Base-by-base conservation (phyloP, 2,797 vertebrate genomes). In the Prunella strophiata region DNA sequence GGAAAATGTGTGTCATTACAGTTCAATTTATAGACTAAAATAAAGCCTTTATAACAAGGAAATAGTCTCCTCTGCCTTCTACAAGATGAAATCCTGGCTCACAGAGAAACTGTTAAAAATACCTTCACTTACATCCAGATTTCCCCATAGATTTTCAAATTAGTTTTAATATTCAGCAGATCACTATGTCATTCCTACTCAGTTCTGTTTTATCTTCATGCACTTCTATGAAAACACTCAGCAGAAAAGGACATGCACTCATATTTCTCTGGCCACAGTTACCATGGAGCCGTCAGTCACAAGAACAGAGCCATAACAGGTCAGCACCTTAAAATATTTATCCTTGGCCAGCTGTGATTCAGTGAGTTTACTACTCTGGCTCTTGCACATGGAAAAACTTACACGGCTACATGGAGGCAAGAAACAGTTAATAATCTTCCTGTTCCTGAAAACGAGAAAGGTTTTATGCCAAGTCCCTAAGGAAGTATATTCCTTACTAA, bases 341-440 rank as follows among this genome's bases (percentile, higher is more conserved):
- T 82, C 45, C 27, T 89, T 68, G 47, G 26, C 42, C 58, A 70
- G 38, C 11, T 58, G 22, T 75, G 54, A 77, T 68, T 86, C 79
- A 34, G 7, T 34, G 48, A 71, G 25, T 91, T 83, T 83, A 43
- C 25, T 65, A 8, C 20, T 88, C 27, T 21, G 21, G 30, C 17
- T 89, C 75, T 80, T 63, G 47, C 11, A 45, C 34, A 19, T 40
- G n/a, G 30, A 42, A 92, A 85, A 76, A 51, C 10, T 66, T 48
- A 58, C 3, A 19, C 9, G 13, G 18, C 22, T 66, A 74, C 20
- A 32, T 16, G 13, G 32, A 82, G 61, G n/a, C 11, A 92, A 83
- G 43, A 91, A 95, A 68, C 12, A 89, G 51, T 89, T 89, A 95
- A 96, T 42, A 93, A 93, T 7, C 13, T 74, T 65, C 30, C 75